phyloP scores from a whole-genome alignment of 2,113 vertebrate species.

The Grus americana region DNA sequence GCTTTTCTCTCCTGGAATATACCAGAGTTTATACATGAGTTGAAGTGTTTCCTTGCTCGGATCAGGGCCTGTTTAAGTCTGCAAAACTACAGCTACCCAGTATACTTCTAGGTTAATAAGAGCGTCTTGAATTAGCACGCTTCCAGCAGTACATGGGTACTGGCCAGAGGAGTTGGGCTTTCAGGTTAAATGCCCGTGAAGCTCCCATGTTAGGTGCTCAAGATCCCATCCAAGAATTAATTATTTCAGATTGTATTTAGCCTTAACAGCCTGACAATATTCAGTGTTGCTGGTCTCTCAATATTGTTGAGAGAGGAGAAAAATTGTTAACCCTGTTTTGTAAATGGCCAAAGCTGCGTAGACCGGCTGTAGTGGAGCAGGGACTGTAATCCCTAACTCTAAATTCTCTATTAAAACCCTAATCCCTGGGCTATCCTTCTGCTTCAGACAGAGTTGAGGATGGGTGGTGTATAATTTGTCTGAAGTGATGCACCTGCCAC shows the following conservation, averaged over 20 bases:
- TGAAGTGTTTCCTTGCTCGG: not conserved
- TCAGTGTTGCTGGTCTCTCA: not conserved
- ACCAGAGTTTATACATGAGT: not conserved
- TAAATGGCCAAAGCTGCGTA: not conserved
- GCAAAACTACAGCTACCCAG: not conserved
- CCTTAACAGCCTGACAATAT: not conserved
- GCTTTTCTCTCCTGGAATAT: not conserved
- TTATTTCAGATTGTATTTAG: not conserved
- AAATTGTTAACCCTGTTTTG: not conserved
- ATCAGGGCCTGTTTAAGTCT: not conserved
- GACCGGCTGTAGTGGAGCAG: not conserved
- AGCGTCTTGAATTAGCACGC: not conserved
- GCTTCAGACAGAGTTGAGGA: not conserved
- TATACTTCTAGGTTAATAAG: not conserved
- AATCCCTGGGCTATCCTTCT: slow-evolving; percentile 26
- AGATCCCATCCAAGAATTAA: not conserved
- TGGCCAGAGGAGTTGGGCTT: not conserved
- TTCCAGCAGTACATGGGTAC: not conserved
- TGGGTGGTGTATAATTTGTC: not conserved
- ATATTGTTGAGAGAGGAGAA: not conserved
- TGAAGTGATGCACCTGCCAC: not conserved
- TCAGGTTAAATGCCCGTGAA: not conserved
- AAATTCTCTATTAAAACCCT: slow-evolving; percentile 27
- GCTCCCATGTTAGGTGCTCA: not conserved
- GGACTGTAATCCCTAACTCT: slow-evolving; percentile 7